These are phyloP conservation scores for Zelostemma sp. DNA, from an alignment of 1,140 invertebrate species.

Conservation along the genomic window DNA sequence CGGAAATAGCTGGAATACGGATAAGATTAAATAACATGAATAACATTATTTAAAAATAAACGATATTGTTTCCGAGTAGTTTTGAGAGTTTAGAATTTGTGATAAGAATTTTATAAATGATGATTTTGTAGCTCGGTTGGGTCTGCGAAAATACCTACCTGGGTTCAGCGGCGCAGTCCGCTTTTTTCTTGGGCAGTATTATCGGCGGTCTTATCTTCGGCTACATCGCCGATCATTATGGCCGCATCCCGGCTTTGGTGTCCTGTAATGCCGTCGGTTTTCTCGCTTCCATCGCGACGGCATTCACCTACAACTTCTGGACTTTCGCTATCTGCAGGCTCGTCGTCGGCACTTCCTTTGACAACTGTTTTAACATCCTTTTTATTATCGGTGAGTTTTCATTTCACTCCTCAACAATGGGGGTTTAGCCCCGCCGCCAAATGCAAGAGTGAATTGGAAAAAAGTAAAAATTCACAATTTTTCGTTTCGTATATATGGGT, in stretches of 20 bases:
- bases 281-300: slow-evolving; percentile 81
- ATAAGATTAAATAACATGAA: no score
- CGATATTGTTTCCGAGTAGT: neutral
- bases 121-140: slow-evolving; percentile 78
- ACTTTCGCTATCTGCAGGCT: slow-evolving; percentile 83
- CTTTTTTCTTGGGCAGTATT: slow-evolving; percentile 72
- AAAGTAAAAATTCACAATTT: no score
- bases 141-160: slow-evolving; percentile 84
- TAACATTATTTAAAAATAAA: neutral
- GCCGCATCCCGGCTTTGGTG: slow-evolving; percentile 69
- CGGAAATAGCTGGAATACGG: no score
- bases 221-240: slow-evolving; percentile 71
- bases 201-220: slow-evolving; percentile 71
- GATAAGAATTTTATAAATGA: no score
- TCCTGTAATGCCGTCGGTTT: slow-evolving; percentile 85
- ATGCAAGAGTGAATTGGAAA: no score
- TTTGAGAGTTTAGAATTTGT: neutral
- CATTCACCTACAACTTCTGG: slow-evolving; percentile 81
- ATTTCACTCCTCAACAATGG: no score
- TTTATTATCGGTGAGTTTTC: slow-evolving; percentile 81
- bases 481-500: no score
- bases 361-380: slow-evolving; percentile 93
- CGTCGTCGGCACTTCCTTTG: slow-evolving; percentile 87
- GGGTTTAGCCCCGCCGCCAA: no score
- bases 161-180: slow-evolving; percentile 80